Percentiles rank a stretch among this genome's conserved stretches.
Evolutionary conservation across 2,888 invertebrate species (phyloP).

Genomic region (Sympetrum striolatum): DNA sequence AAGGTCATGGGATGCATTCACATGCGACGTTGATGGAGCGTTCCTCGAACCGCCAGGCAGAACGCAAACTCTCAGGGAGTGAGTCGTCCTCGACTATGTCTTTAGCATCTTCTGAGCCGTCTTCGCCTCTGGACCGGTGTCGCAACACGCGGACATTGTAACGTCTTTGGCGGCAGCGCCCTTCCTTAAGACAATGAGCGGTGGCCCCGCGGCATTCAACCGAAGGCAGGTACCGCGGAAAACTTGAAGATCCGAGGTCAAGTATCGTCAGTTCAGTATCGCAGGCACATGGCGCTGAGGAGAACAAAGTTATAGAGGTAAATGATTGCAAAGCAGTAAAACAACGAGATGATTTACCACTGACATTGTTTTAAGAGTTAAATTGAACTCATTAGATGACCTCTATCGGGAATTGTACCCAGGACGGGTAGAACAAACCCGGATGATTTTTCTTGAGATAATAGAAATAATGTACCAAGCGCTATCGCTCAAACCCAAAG

Average conservation of each 20-base stretch:
- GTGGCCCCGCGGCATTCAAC: constrained; percentile 5
- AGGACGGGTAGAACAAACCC: too few relatives aligned
- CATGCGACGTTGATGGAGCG: constrained; percentile 6
- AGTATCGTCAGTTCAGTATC: background rate
- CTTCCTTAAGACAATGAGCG: background rate
- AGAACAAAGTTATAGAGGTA: background rate
- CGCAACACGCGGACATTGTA: constrained; percentile 12
- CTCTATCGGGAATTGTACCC: too few relatives aligned
- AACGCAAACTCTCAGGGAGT: constrained; percentile 2
- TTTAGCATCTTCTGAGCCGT: background rate
- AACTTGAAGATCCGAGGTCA: constrained; percentile 9
- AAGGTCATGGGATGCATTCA: background rate
- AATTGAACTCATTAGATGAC: too few relatives aligned
- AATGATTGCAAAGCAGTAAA: background rate
- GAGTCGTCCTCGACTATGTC: background rate
- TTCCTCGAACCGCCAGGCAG: constrained; percentile 14
- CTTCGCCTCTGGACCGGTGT: background rate
- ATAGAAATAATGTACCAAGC: too few relatives aligned
- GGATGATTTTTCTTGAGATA: too few relatives aligned
- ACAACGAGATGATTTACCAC: background rate
- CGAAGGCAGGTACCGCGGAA: constrained; percentile 11
- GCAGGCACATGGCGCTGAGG: background rate
- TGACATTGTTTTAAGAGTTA: background rate
- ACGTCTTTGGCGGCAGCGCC: background rate
- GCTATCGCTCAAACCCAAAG: too few relatives aligned